Percentiles rank a stretch among this genome's conserved stretches.
Conservation (phyloP, 2,888 invertebrate species). For the Allacma fusca region DNA sequence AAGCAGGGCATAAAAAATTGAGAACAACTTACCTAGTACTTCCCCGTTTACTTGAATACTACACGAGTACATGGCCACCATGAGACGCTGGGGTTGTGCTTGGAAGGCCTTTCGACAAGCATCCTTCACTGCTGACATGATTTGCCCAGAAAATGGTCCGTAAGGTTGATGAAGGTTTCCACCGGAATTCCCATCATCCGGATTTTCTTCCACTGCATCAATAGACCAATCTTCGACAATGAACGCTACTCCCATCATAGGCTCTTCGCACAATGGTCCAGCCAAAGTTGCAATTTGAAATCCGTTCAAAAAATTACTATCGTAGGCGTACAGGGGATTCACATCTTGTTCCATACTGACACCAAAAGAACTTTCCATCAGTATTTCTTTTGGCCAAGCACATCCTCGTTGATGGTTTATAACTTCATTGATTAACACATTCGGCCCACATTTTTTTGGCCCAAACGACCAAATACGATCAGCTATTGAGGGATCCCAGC, state of each 20-base stretch:
- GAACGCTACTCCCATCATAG: constrained; percentile 94
- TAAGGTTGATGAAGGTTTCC: constrained; percentile 63
- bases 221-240: constrained; percentile 84
- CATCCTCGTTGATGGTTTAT: constrained; percentile 71
- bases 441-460: constrained; percentile 86
- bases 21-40: constrained; percentile 79
- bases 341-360: constrained; percentile 29
- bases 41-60: constrained; percentile 85
- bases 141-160: constrained; percentile 76
- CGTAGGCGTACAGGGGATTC: constrained; percentile 65
- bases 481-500: constrained; percentile 68
- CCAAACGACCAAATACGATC: constrained; percentile 91
- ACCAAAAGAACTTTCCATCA: constrained; percentile 14
- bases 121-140: constrained; percentile 90
- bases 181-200: constrained; percentile 40
- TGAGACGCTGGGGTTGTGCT: constrained; percentile 85
- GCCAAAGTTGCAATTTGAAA: constrained; percentile 85
- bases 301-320: constrained; percentile 80
- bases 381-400: constrained; percentile 66
- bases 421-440: constrained; percentile 85
- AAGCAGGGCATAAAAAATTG: too few relatives aligned
- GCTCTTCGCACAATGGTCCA: constrained; percentile 96
- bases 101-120: constrained; percentile 88
- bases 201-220: constrained; percentile 53
- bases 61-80: constrained; percentile 93